These are phyloP conservation scores for Luscinia luscinia DNA, from an alignment of 2,797 vertebrate genomes.

Conservation along the genomic window DNA sequence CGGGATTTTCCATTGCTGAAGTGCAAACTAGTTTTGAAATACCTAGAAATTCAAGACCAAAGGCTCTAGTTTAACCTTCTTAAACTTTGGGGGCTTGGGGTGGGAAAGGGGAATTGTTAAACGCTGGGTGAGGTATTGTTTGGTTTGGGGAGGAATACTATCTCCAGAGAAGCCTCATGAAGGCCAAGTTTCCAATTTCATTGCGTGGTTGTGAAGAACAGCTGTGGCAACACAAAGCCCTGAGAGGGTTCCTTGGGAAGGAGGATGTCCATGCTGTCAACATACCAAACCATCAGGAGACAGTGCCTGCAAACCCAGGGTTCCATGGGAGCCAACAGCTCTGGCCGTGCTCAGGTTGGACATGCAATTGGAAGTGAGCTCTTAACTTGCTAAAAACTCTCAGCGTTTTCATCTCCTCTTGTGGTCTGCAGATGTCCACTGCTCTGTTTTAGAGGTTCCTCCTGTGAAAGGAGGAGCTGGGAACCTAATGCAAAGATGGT, in stretches of 20 bases:
- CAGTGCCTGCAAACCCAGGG: background rate
- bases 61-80: background rate
- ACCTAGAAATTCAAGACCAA: background rate
- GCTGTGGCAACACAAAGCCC: background rate
- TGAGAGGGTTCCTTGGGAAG: background rate
- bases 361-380: background rate
- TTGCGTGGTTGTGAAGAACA: background rate
- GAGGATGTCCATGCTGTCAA: fast-evolving
- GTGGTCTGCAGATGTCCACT: background rate
- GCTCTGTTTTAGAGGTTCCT: background rate
- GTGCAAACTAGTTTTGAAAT: background rate
- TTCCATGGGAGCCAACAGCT: background rate
- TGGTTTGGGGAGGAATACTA: background rate
- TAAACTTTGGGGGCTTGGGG: background rate
- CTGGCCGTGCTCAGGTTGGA: background rate
- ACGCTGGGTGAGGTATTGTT: background rate
- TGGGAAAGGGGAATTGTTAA: background rate
- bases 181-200: fast-evolving
- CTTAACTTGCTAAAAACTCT: background rate
- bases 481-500: background rate
- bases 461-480: background rate
- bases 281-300: fast-evolving
- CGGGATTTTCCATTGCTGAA: background rate
- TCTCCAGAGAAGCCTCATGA: background rate
- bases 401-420: background rate